Evolutionary conservation across 2,888 invertebrate genomes (phyloP), one percentile per base, ranked within the genome.

Genomic region (Drosophila kambysellisi): DNA sequence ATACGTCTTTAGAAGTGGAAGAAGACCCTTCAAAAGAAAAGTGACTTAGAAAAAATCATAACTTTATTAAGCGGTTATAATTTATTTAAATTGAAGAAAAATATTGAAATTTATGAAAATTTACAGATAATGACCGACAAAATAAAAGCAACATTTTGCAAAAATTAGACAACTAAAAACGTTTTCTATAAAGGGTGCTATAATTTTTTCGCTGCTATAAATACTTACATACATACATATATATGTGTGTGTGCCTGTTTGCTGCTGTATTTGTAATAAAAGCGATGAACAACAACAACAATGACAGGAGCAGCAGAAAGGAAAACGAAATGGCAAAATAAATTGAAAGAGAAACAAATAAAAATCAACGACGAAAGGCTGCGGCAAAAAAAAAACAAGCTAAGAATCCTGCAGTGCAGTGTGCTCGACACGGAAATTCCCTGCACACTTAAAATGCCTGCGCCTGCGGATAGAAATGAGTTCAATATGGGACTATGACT

Each of bases 281-380:
- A 87, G 83, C 90, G 86, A 88, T 89, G 88, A 90, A 85, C 46
- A 46, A 25, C 46, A 89, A 87, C 82, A 83, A 88, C 90, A 89
- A 79, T 83, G 88, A 82, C 83, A 89, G 85, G 81, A 83, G 88
- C 77, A 88, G 81, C 81, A 88, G 88, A 88, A 87, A 90, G 77
- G 83, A 88, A 88, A 88, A 86, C 87, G 90, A 91, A 90, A 91
- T 91, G 88, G 90, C 90, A 89, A 91, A 91, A 91, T 91, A 91
- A 91, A 91, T 91, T 90, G 90, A 91, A 91, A 90, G 88, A 86
- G 89, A 91, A 89, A 90, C 82, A 89, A 91, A 91, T 91, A 91
- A 91, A 91, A 91, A 85, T 90, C 87, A 88, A 88, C 88, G 89
- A 88, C 85, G 89, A 87, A 87, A 89, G 87, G 88, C 90, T 88